Percentiles rank a stretch among this genome's conserved stretches.
These are phyloP conservation scores for Galeopsomyia nigrocyanea DNA, from an alignment of 2,888 invertebrate genomes.

Conservation along the genomic window DNA sequence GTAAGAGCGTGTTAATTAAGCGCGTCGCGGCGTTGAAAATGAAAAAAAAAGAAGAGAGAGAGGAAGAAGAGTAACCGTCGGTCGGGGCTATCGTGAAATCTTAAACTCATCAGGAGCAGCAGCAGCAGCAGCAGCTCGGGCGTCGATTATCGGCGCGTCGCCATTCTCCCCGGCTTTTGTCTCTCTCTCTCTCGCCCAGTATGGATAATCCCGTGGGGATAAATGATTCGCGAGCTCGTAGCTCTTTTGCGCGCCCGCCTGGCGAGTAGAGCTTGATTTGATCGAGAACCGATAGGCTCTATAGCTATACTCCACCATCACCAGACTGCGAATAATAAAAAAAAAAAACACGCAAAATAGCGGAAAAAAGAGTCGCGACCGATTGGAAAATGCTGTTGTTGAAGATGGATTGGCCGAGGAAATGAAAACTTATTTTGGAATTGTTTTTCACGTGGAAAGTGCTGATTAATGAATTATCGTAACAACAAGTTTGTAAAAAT, in stretches of 20 bases:
- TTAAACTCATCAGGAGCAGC: constrained; percentile 33
- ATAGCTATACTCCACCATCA: constrained; percentile 7
- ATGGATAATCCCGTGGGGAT: constrained; percentile 15
- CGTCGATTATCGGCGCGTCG: constrained; percentile 26
- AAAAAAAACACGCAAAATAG: constrained; percentile 15
- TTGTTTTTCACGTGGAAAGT: too few relatives aligned
- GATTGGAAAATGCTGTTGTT: background rate
- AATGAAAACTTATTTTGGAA: too few relatives aligned
- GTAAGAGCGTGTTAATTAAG: constrained; percentile 37
- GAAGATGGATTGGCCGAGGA: background rate
- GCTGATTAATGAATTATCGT: too few relatives aligned
- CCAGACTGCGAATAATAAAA: background rate
- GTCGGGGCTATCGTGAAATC: constrained; percentile 33
- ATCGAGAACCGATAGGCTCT: constrained; percentile 58
- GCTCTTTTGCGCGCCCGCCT: background rate
- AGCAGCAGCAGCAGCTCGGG: constrained; percentile 7
- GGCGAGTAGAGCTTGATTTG: constrained; percentile 54
- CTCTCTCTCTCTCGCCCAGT: background rate
- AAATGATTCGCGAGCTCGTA: constrained; percentile 34
- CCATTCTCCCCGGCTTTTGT: constrained; percentile 1
- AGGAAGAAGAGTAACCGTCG: background rate
- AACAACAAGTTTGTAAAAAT: too few relatives aligned
- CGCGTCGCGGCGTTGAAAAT: background rate
- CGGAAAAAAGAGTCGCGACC: constrained; percentile 2
- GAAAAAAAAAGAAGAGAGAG: background rate